These are phyloP conservation scores for Odontesthes bonariensis DNA, from an alignment of 2,113 vertebrate genomes.

Conservation along the genomic window DNA sequence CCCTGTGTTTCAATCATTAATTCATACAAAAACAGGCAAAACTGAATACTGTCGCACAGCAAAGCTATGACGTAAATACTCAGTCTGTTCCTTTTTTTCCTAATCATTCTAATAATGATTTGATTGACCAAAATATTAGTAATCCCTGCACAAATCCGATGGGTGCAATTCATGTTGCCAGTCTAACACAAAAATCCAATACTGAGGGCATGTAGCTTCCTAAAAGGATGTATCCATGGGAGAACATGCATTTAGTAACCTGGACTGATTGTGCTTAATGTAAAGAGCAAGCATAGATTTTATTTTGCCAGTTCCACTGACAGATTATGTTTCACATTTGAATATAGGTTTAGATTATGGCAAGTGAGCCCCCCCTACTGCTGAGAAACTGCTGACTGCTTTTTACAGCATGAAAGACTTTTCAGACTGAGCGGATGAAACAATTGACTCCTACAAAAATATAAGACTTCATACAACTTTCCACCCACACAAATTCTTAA, in stretches of 20 bases:
- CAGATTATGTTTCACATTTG: slow-evolving; percentile 5
- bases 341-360: background rate
- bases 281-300: background rate
- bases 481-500: slow-evolving; percentile 4
- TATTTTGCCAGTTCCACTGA: background rate
- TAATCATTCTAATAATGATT: background rate
- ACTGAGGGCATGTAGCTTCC: slow-evolving; percentile 35
- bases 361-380: background rate
- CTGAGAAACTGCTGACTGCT: background rate
- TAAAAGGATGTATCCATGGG: slow-evolving; percentile 22
- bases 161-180: background rate
- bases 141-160: background rate
- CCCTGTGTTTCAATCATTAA: slow-evolving; percentile 70
- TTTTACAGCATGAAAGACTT: background rate
- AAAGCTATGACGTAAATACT: slow-evolving; percentile 3
- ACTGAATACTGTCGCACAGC: slow-evolving; percentile 28
- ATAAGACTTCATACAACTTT: slow-evolving; percentile 9
- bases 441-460: background rate
- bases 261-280: slow-evolving; percentile 7
- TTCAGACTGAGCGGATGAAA: background rate
- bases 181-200: slow-evolving; percentile 33
- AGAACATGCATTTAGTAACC: slow-evolving; percentile 6
- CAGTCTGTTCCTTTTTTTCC: background rate
- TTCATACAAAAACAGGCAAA: slow-evolving; percentile 61
- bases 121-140: slow-evolving; percentile 14